Evolutionary conservation across 2,113 vertebrate genomes (phyloP).

Genomic region (Anarrhichthys ocellatus): DNA sequence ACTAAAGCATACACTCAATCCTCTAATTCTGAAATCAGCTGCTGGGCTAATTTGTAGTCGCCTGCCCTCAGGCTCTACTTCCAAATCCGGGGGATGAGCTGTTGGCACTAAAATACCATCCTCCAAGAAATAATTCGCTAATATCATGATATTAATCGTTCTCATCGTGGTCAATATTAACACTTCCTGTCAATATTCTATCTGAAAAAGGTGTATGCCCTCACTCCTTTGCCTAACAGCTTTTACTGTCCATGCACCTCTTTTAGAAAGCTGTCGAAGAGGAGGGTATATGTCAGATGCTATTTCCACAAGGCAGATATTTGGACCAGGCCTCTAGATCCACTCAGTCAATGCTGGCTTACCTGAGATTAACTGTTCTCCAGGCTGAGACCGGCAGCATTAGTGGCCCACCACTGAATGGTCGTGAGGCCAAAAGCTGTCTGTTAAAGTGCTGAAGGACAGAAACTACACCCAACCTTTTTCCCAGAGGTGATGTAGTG

Average conservation of each 20-base stretch:
- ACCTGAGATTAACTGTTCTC: constrained; percentile 85
- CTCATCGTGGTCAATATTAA: constrained; percentile 35
- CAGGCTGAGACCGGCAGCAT: constrained; percentile 72
- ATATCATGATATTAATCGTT: constrained; percentile 23
- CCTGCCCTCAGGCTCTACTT: constrained; percentile 26
- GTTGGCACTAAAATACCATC: constrained; percentile 6
- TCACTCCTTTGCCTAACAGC: constrained; percentile 43
- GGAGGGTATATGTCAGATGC: constrained; percentile 69
- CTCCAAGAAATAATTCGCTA: constrained; percentile 4
- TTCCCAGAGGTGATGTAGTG: constrained; percentile 57
- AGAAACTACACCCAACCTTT: constrained; percentile 68
- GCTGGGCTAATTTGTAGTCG: constrained; percentile 19
- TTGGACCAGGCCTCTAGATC: constrained; percentile 72
- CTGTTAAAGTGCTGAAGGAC: constrained; percentile 72
- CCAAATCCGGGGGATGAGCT: constrained; percentile 17
- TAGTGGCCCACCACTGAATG: constrained; percentile 70
- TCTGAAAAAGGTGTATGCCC: constrained; percentile 32
- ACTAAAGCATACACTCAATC: constrained; percentile 14
- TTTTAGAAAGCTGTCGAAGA: constrained; percentile 65
- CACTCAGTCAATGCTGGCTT: constrained; percentile 79
- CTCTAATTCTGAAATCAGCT: constrained; percentile 12
- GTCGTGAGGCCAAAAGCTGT: constrained; percentile 70
- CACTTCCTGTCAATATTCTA: constrained; percentile 44
- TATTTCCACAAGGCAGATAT: constrained; percentile 79
- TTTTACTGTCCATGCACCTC: constrained; percentile 61